A percentile compares a stretch with the other conserved stretches of the same genome.
phyloP scores from a whole-genome alignment of 2,113 vertebrate genomes.

The Callionymus lyra region DNA sequence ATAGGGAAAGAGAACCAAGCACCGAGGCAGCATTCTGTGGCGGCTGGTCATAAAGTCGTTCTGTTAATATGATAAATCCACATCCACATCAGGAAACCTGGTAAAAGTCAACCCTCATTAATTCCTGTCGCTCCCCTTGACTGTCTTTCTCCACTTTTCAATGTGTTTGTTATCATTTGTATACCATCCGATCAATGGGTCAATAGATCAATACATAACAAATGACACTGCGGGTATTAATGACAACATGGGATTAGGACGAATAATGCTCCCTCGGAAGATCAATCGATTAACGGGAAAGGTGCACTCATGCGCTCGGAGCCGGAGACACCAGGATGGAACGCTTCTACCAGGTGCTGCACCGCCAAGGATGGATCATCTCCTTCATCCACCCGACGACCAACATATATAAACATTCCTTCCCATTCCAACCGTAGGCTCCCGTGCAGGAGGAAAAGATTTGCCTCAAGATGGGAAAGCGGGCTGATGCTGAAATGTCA shows the following conservation, averaged over 20 bases:
- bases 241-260: slow-evolving; percentile 63
- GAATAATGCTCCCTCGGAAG: slow-evolving; percentile 55
- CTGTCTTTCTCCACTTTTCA: slow-evolving; percentile 44
- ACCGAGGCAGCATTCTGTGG: no score
- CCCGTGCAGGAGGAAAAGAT: slow-evolving; percentile 43
- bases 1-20: no score
- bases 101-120: slow-evolving; percentile 43
- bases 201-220: slow-evolving; percentile 66
- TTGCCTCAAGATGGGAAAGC: slow-evolving; percentile 51
- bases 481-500: slow-evolving; percentile 57
- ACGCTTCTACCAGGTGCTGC: slow-evolving; percentile 19
- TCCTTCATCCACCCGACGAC: no score
- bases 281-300: slow-evolving; percentile 45
- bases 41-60: no score
- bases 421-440: slow-evolving; percentile 35
- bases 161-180: slow-evolving; percentile 60
- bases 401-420: slow-evolving; percentile 24
- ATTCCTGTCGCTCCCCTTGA: slow-evolving; percentile 36
- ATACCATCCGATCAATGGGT: slow-evolving; percentile 56
- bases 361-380: slow-evolving; percentile 13
- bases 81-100: background rate
- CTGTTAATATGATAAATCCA: no score
- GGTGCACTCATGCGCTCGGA: slow-evolving; percentile 1
- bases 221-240: slow-evolving; percentile 65
- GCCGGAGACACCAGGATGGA: background rate